Base-by-base conservation (phyloP, 2,113 vertebrate genomes). In the Origma solitaria region DNA sequence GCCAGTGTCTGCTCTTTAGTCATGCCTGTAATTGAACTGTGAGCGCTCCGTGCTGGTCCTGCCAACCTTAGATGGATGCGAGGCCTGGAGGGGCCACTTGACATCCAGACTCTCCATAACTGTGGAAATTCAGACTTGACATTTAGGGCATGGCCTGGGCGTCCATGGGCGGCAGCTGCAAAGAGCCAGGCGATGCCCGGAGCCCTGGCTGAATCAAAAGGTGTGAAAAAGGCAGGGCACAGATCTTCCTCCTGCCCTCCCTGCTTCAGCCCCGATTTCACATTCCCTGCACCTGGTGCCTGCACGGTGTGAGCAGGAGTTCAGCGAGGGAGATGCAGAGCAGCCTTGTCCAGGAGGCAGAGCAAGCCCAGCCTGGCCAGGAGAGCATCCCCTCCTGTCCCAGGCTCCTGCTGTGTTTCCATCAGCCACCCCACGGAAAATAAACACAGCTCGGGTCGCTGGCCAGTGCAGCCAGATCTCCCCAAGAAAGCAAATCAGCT, bases 1-100 rank as follows among this genome's bases (percentile, higher is more conserved):
- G 68, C 38, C 16, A 7, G 11, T 28, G 21, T 31, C 11, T 44
- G 62, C 35, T 87, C 82, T 88, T 79, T 82, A 77, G 37, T 38
- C 19, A 2, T 49, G 47, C 85, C 60, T 64, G 9, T 64, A 68
- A 93, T 64, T 82, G 79, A 62, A 37, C 69, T 85, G 89, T 7
- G 33, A 87, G 57, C 40, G 1, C 65, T 31, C 33, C 49, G 20
- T 50, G 64, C 56, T 65, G 45, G 83, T 72, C 66, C 69, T 44
- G 61, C 61, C 78, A 83, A 9, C 56, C 88, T 75, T 3, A 66
- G 68, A 60, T 64, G 65, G 90, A 81, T 64, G 68, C 1, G 14
- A 35, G 51, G 85, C 88, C 95, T 94, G 82, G 64, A 92, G 93
- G 79, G 85, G 73, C 88, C 65, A 45, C 91, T 91, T 95, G 93